phyloP scores from a whole-genome alignment of 1,140 invertebrate species.

The Drosophila busckii region DNA sequence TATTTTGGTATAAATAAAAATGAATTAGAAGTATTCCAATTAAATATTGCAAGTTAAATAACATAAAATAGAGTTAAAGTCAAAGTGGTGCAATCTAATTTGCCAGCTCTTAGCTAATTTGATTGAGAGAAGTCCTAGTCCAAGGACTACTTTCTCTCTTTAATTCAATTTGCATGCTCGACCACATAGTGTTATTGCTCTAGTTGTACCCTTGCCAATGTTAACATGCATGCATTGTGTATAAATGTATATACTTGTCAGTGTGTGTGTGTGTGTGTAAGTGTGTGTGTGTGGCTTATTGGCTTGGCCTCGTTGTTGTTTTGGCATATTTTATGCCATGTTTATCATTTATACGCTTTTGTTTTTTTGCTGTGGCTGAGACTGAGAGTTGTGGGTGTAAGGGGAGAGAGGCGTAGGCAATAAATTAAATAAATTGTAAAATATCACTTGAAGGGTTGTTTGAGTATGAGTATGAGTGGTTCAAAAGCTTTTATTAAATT shows the following conservation, averaged over 20 bases:
- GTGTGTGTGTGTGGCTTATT: conserved; percentile 19
- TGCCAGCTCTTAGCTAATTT: too few relatives aligned
- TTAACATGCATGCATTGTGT: conserved; percentile 21
- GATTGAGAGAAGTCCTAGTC: too few relatives aligned
- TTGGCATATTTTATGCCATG: conserved; percentile 67
- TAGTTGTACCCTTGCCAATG: conserved; percentile 9
- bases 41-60: too few relatives aligned
- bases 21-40: too few relatives aligned
- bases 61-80: too few relatives aligned
- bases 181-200: not conserved
- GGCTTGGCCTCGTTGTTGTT: conserved; percentile 56
- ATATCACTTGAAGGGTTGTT: conserved; percentile 39
- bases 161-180: too few relatives aligned
- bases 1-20: too few relatives aligned
- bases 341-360: conserved; percentile 74
- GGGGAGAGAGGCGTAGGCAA: conserved; percentile 28
- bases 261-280: conserved; percentile 7
- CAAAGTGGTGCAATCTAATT: too few relatives aligned
- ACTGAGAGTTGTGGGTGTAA: conserved; percentile 20
- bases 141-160: too few relatives aligned
- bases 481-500: conserved; percentile 69
- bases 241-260: too few relatives aligned
- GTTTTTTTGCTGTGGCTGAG: conserved; percentile 30
- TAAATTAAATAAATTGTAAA: conserved; percentile 77
- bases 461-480: not conserved